Base-by-base conservation (phyloP, 2,113 vertebrate species). In the Rhinolophus ferrumequinum region DNA sequence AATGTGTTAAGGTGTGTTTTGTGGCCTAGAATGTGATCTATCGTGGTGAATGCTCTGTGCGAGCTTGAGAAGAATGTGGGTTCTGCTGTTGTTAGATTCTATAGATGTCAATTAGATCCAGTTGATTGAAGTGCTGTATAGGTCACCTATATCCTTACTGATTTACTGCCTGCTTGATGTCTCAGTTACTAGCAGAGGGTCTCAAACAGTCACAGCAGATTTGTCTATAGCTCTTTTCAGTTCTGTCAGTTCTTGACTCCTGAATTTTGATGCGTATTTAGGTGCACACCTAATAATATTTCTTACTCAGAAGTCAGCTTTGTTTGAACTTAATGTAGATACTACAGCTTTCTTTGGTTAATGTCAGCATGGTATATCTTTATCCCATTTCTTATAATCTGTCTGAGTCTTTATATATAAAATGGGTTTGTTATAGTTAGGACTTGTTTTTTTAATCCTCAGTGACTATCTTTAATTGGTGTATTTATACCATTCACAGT, bases 261-360 rank as follows among this genome's bases (percentile, higher is more conserved):
- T 13, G 35, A 56, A 73, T 88, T 96, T 76, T 90, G 24, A 64
- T 77, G 21, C n/a, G 67, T 52, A 22, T 75, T 60, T 56, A 50
- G 76, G 33, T 70, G 3, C 21, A 80, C 72, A 58, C 26, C 21
- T 26, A 28, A 80, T 80, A 47, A 64, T 16, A 15, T 80, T 93
- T 19, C 12, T 26, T 70, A 30, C 41, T 79, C 44, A 92, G 35
- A 73, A 75, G 24, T n/a, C 28, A 38, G 33, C 22, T 79, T 80
- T 80, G n/a, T 58, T 72, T 79, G 54, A 84, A 95, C 85, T 89
- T 66, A 89, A 72, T 64, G 76, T 62, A 77, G n/a, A 73, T 56
- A 84, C 54, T 79, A 26, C 60, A 87, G 16, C 15, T 80, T 82
- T 96, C 77, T 92, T 88, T 72, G 38, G 77, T 72, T 88, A 88